Evolutionary conservation across 2,888 invertebrate species (phyloP).

Genomic region (Oscheius sp.): DNA sequence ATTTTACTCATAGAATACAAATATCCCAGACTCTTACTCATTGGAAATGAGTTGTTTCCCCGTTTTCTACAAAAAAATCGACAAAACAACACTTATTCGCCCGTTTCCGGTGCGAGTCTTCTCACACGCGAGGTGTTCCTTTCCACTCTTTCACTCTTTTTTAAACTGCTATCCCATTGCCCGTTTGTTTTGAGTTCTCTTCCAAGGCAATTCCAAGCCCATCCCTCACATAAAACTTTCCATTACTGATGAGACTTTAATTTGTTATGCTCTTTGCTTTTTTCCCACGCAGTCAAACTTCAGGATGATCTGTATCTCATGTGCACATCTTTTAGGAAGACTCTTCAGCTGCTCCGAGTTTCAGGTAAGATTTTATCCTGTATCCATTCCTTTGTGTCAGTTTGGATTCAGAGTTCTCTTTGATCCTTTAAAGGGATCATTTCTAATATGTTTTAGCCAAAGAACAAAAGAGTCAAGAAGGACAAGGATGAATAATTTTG

Average conservation of each 20-base stretch:
- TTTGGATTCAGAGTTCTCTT: too few species aligned
- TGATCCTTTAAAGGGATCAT: background rate
- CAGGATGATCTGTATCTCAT: slow-evolving; percentile 14
- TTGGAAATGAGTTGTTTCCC: too few species aligned
- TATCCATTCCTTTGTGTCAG: too few species aligned
- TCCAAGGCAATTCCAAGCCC: background rate
- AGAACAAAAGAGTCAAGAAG: background rate
- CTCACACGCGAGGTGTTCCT: too few species aligned
- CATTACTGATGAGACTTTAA: background rate
- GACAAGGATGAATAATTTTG: slow-evolving; percentile 11
- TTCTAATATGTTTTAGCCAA: background rate
- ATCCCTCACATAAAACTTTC: background rate
- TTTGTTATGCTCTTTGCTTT: slow-evolving; percentile 2
- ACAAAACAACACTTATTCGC: too few species aligned
- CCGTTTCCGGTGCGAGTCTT: too few species aligned
- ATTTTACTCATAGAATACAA: too few species aligned
- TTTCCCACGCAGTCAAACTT: background rate
- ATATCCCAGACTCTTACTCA: too few species aligned
- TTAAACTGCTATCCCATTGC: background rate
- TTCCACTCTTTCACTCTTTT: background rate
- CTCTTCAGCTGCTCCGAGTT: slow-evolving; percentile 2
- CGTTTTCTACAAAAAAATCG: too few species aligned
- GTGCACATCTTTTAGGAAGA: background rate
- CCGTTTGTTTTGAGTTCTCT: background rate
- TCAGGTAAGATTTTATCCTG: background rate